Evolutionary conservation across 2,888 invertebrate genomes (phyloP).

Genomic region (Hemithea aestivaria): DNA sequence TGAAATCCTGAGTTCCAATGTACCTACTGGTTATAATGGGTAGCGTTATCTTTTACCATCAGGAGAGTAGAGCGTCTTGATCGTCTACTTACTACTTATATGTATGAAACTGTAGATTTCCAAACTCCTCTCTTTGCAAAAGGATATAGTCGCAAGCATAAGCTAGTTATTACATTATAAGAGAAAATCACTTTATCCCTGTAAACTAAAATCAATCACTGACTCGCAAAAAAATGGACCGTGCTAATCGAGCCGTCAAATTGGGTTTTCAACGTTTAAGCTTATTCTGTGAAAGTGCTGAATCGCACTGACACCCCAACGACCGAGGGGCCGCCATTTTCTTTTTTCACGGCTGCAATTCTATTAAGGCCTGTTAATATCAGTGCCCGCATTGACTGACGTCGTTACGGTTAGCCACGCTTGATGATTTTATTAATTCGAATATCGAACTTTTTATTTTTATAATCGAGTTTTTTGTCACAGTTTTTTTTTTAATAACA

Average conservation of each 20-base stretch:
- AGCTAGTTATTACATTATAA: background rate
- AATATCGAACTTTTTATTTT: slow-evolving; percentile 26
- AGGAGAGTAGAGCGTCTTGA: too few relatives aligned
- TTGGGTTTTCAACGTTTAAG: slow-evolving; percentile 73
- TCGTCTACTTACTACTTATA: too few relatives aligned
- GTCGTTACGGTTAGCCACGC: slow-evolving; percentile 41
- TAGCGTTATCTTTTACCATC: too few relatives aligned
- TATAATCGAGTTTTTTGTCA: slow-evolving; percentile 33
- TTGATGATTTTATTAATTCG: slow-evolving; percentile 39
- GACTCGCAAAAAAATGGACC: slow-evolving; percentile 35
- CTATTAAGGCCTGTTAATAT: slow-evolving; percentile 48
- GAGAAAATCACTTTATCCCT: slow-evolving; percentile 25
- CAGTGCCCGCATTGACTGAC: slow-evolving; percentile 40
- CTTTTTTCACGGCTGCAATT: slow-evolving; percentile 64
- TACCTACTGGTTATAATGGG: too few relatives aligned
- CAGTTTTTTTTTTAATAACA: slow-evolving; percentile 38
- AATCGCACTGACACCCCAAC: slow-evolving; percentile 58
- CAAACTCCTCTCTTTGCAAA: too few relatives aligned
- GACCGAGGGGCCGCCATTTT: slow-evolving; percentile 50
- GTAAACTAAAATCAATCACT: slow-evolving; percentile 42
- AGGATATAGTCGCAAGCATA: too few relatives aligned
- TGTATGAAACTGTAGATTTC: too few relatives aligned
- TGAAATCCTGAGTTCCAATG: too few relatives aligned
- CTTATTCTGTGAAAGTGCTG: slow-evolving; percentile 70
- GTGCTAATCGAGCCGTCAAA: slow-evolving; percentile 74